Evolutionary conservation across 2,797 vertebrate genomes (phyloP), one percentile per base, ranked within the genome.

Genomic region (Taeniopygia guttata): DNA sequence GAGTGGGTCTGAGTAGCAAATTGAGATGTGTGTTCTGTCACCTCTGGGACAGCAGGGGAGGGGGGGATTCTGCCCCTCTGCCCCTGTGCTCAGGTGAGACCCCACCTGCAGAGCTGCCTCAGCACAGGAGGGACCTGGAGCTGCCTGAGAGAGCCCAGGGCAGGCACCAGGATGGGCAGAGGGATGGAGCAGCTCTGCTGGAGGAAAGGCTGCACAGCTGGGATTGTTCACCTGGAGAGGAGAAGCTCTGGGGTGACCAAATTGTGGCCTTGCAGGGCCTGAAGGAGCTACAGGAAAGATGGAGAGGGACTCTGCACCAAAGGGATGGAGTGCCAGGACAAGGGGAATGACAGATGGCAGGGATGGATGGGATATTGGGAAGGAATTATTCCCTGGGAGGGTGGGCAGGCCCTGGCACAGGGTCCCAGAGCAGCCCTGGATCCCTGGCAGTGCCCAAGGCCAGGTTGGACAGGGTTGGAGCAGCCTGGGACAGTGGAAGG

Each of bases 211-310:
- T 66, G 60, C 8, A 67, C 4, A 67, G 23, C 23, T 79, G 77
- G 52, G 14, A 3, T 1, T 48, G 43, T 3, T 38, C 62, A 55
- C 62, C 60, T 56, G 76, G n/a, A 40, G 10, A 79, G 62, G 10
- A 79, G 62, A 67, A 67, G 51, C 29, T 46, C 1, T 32, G 27
- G 7, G 9, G n/a, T 32, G 60, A 55, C 13, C 13, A 0, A 2
- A 16, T 0, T 54, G 16, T 7, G n/a, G 2, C 32, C 20, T 54
- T 45, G 1, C n/a, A 66, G 21, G 0, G 2, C 22, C 75, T 46
- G 22, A 13, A 38, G 42, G n/a, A 9, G 51, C 51, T 13, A 0
- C 13, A 45, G 1, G 49, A 32, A 13, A 38, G 0, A 16, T 32
- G 51, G 62, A 38, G 27, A 38, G 40, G 16, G 10, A 54, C 5